Percentiles rank a stretch among this genome's conserved stretches.
These are phyloP conservation scores for Arctopsyche grandis DNA, from an alignment of 1,140 invertebrate genomes.

Conservation along the genomic window DNA sequence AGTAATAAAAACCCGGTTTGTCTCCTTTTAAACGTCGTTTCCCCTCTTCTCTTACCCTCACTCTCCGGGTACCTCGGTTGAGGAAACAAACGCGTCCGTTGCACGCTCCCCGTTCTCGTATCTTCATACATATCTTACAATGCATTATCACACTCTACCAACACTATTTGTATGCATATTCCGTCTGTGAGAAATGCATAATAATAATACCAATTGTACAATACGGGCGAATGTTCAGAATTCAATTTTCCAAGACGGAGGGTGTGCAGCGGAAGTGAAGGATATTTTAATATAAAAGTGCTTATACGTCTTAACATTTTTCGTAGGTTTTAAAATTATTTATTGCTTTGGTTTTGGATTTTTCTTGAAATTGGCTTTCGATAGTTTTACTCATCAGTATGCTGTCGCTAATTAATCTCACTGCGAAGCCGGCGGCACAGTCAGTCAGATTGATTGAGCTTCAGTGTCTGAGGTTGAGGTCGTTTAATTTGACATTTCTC, in stretches of 20 bases:
- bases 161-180: constrained; percentile 8
- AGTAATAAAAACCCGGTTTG: constrained; percentile 33
- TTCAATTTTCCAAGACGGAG: background rate
- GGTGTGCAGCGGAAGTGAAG: no score
- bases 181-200: background rate
- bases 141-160: background rate
- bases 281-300: no score
- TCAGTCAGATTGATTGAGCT: no score
- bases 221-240: background rate
- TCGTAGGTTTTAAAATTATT: no score
- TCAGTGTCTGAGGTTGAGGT: no score
- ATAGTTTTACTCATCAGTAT: no score
- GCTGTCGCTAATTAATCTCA: no score
- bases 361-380: no score
- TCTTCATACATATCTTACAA: background rate
- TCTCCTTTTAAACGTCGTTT: constrained; percentile 9
- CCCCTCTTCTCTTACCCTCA: background rate
- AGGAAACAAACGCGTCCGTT: constrained; percentile 13
- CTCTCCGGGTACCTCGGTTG: background rate
- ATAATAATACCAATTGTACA: background rate
- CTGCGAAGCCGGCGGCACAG: no score
- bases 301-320: no score
- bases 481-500: no score
- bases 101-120: background rate
- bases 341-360: no score